A percentile compares a stretch with the other conserved stretches of the same genome.
Evolutionary conservation across 1,140 invertebrate genomes (phyloP).

Genomic region (Hyles vespertilio): DNA sequence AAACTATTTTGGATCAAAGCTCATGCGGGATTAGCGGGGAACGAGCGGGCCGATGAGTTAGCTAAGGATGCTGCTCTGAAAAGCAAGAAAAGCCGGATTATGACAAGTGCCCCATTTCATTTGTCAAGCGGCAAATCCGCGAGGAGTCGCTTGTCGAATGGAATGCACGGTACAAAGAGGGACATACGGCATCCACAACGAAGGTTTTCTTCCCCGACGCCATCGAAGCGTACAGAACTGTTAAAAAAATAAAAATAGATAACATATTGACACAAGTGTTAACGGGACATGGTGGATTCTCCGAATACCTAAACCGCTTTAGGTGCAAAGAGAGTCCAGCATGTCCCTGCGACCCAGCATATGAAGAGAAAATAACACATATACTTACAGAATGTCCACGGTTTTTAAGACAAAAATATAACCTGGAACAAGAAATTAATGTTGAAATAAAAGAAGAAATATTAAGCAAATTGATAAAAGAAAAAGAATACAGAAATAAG

Average conservation of each 20-base stretch:
- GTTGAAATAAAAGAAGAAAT: too few species aligned
- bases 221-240: background rate
- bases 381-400: background rate
- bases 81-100: background rate
- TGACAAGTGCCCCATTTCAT: constrained; percentile 1
- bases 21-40: background rate
- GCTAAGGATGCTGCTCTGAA: constrained; percentile 1
- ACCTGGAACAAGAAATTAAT: too few species aligned
- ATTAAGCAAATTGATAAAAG: too few species aligned
- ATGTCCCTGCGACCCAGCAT: background rate
- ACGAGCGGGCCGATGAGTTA: background rate
- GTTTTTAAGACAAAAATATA: background rate
- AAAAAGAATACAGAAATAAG: too few species aligned
- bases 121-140: background rate
- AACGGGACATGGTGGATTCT: background rate
- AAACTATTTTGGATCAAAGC: background rate
- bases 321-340: background rate
- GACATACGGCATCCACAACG: too few species aligned
- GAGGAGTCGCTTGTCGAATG: background rate
- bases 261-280: background rate
- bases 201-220: background rate
- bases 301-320: background rate
- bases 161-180: too few species aligned
- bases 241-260: constrained; percentile 1
- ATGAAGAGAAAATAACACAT: background rate